Conservation (phyloP, 1,140 invertebrate genomes). For the Plectus sambesii region DNA sequence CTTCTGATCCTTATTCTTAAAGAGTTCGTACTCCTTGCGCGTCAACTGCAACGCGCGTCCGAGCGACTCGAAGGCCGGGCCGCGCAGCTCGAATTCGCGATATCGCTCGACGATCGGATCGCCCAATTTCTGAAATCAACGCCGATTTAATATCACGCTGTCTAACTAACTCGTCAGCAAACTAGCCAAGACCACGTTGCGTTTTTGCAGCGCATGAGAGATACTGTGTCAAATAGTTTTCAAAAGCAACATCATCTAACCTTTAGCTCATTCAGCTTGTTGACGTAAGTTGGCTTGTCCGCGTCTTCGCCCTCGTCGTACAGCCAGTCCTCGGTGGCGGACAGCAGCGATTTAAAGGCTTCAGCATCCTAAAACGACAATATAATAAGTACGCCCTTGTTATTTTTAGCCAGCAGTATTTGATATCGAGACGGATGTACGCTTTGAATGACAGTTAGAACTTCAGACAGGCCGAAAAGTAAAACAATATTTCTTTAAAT, state of each 20-base stretch:
- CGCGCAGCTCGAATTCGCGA: conserved; percentile 17
- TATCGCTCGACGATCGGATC: conserved; percentile 27
- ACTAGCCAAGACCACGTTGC: not conserved
- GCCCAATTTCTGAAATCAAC: conserved; percentile 23
- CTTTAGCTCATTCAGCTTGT: conserved; percentile 57
- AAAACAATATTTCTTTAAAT: too few species aligned
- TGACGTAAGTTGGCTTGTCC: conserved; percentile 65
- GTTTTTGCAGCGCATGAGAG: not conserved
- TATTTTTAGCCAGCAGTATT: not conserved
- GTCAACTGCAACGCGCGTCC: too few species aligned
- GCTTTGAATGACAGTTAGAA: too few species aligned
- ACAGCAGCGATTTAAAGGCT: conserved; percentile 59
- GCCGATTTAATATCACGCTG: not conserved
- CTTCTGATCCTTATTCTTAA: too few species aligned
- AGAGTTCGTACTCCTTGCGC: too few species aligned
- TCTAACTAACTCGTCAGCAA: not conserved
- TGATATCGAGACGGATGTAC: not conserved
- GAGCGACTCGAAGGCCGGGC: too few species aligned
- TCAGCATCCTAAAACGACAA: conserved; percentile 49
- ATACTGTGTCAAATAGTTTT: not conserved
- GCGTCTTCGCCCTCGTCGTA: conserved; percentile 81
- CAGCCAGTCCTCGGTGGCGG: conserved; percentile 83
- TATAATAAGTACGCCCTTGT: too few species aligned
- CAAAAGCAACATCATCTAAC: conserved; percentile 46
- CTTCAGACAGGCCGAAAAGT: too few species aligned